Evolutionary conservation across 2,113 vertebrate genomes (phyloP), one percentile per base, ranked within the genome.

Genomic region (Microcebus lehilahytsara): DNA sequence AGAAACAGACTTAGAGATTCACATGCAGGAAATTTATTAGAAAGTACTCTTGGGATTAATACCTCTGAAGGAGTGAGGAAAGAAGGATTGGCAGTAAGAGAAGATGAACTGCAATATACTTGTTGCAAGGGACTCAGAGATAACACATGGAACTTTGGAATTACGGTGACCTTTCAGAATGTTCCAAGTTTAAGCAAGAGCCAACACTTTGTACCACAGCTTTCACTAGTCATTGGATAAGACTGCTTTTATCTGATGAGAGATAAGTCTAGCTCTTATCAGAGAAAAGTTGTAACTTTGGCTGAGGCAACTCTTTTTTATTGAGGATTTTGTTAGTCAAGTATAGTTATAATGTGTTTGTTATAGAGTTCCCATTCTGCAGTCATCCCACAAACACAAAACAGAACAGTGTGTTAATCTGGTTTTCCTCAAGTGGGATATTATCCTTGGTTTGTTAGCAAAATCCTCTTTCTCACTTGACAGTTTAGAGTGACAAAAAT

Each of bases 331-430:
- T 66, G 6, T 99, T 96, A 99, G 0, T 98, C 85, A 0, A 99
- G 25, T n/a, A 98, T 75, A 5, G 98, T 99, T 34, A 99, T 98
- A 51, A 98, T 5, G 40, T 99, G 99, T 89, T 99, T 99, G 66
- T 97, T 97, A 78, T 99, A 98, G 5, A 99, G 98, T 42, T 99
- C 93, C 1, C 99, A 99, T 80, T 98, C 91, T 0, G 98, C 99
- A 96, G 99, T 99, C 99, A 99, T 99, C 6, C 99, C 99, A 53
- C 99, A 53, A 99, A 99, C 5, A 99, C 80, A 1, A 99, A 98
- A 19, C 99, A 99, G 3, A 99, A 97, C 0, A 99, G 77, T 51
- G n/a, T 85, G 22, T 97, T 64, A 1, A 1, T 34, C 4, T 1
- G 83, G 30, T 72, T 87, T 32, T 85, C 17, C 0, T 49, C 49